phyloP scores from a whole-genome alignment of 2,888 invertebrate genomes.

The Drosophila buzzatii region DNA sequence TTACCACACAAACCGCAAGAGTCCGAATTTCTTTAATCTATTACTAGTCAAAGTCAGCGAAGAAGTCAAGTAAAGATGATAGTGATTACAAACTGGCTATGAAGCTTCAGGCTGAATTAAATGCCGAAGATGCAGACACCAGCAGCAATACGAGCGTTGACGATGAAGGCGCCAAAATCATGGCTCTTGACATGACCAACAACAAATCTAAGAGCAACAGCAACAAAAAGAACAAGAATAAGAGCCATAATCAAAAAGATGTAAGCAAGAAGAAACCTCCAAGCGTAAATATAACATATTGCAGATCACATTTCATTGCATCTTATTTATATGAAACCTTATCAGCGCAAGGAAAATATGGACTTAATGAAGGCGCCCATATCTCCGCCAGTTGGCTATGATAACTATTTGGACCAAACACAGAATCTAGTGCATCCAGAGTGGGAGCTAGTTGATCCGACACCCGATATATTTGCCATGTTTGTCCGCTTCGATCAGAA shows the following conservation, averaged over 20 bases:
- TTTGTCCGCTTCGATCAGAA: constrained; percentile 94
- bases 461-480: constrained; percentile 94
- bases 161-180: not conserved
- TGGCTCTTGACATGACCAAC: constrained; percentile 26
- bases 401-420: constrained; percentile 82
- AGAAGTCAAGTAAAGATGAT: constrained; percentile 47
- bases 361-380: not conserved
- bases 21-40: not conserved
- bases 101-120: constrained; percentile 69
- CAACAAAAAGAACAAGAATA: not conserved
- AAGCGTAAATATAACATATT: constrained; percentile 7
- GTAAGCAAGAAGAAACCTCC: not conserved
- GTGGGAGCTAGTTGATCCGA: constrained; percentile 95
- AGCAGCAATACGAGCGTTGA: constrained; percentile 7
- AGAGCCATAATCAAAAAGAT: not conserved
- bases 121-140: constrained; percentile 35
- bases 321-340: not conserved
- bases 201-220: not conserved
- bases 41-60: not conserved
- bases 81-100: constrained; percentile 70
- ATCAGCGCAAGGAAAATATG: not conserved
- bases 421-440: constrained; percentile 84
- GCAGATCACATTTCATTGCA: not conserved
- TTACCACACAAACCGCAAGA: not conserved
- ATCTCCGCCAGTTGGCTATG: constrained; percentile 6